Evolutionary conservation across 2,888 invertebrate genomes (phyloP).

Genomic region (Caenorhabditis sp.): DNA sequence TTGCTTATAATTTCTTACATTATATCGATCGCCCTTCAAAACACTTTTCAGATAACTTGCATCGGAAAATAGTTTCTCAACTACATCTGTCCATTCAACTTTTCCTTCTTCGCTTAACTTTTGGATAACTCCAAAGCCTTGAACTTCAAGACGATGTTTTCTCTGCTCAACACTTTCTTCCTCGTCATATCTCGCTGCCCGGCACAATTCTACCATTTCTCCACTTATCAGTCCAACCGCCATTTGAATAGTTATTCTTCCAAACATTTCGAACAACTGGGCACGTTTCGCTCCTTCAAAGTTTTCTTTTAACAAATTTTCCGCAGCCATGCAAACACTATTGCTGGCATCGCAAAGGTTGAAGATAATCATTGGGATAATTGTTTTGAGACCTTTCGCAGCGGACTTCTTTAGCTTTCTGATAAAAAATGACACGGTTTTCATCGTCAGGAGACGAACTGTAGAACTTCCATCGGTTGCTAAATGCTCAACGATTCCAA

Average conservation of each 20-base stretch:
- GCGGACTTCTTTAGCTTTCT: slow-evolving; percentile 46
- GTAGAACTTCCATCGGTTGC: slow-evolving; percentile 46
- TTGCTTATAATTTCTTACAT: too few species aligned
- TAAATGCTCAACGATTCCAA: slow-evolving; percentile 32
- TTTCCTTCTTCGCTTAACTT: slow-evolving; percentile 1
- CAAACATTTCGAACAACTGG: slow-evolving; percentile 32
- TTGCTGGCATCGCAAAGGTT: slow-evolving; percentile 35
- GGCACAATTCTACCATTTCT: slow-evolving; percentile 8
- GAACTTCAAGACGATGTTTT: slow-evolving; percentile 23
- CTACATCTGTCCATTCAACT: slow-evolving; percentile 16
- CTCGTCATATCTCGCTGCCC: slow-evolving; percentile 19
- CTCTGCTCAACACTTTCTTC: slow-evolving; percentile 27
- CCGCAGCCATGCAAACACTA: slow-evolving; percentile 34
- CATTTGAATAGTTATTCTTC: slow-evolving; percentile 30
- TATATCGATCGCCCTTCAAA: slow-evolving; percentile 11
- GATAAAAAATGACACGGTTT: slow-evolving; percentile 34
- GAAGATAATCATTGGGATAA: slow-evolving; percentile 45
- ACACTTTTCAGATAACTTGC: slow-evolving; percentile 24
- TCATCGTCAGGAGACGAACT: slow-evolving; percentile 49
- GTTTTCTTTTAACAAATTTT: slow-evolving; percentile 44
- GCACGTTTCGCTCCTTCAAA: slow-evolving; percentile 48
- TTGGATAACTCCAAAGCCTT: slow-evolving; percentile 12
- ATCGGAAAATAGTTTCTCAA: slow-evolving; percentile 20
- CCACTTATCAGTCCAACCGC: slow-evolving; percentile 15
- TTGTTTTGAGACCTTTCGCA: slow-evolving; percentile 43